Evolutionary conservation across 2,797 vertebrate genomes (phyloP), one percentile per base, ranked within the genome.

Genomic region (Poeciliopsis turneri): DNA sequence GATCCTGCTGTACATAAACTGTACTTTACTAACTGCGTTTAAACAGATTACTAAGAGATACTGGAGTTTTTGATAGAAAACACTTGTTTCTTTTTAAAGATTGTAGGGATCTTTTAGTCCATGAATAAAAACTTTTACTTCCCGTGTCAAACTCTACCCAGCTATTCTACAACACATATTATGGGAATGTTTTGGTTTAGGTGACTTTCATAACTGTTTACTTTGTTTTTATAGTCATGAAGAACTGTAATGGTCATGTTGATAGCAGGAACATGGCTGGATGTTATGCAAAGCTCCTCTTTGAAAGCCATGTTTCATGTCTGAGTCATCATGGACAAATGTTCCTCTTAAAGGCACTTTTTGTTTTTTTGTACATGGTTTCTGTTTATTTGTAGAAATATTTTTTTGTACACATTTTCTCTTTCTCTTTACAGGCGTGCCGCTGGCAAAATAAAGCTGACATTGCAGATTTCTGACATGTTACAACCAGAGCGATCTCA

Each of bases 281-380:
- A 6, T 33, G 23, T 61, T 55, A 83, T 80, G 78, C 61, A 84
- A 81, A 86, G 33, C 46, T 20, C 39, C 4, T 9, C 2, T 47
- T 57, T 72, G 16, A 13, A 53, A 53, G 46, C 15, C 28, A 39
- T 45, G 11, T 25, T 11, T 55, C 20, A 75, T 46, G 5, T 2
- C 7, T 33, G 53, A 45, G 46, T 69, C 25, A 79, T 33, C 18
- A n/a, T 13, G n/a, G 57, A 66, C 49, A 53, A 61, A 66, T 13
- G 25, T 28, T 33, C 23, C 43, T 12, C 5, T 49, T 5, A 49
- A n/a, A 18, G 1, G n/a, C 12, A 55, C 0, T 2, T 76, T 51
- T 6, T 30, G 5, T 15, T 30, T 30, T 28, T 23, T 41, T 33
- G 18, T 0, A 28, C 13, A 61, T 25, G 0, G 13, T 46, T 61